These are phyloP conservation scores for Bactericera cockerelli DNA, from an alignment of 1,140 invertebrate species.

Conservation along the genomic window DNA sequence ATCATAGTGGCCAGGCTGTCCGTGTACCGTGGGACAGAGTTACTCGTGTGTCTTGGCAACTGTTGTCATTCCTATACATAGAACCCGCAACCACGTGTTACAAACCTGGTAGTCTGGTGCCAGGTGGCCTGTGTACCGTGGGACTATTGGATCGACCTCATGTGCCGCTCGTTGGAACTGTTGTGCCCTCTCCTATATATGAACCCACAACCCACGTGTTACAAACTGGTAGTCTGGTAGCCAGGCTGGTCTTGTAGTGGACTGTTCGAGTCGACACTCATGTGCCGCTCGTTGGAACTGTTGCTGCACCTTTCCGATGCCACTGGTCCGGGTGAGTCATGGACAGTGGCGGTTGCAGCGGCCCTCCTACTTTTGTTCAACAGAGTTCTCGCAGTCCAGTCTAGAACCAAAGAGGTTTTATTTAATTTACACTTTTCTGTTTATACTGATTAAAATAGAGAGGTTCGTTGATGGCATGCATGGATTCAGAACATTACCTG, in stretches of 20 bases:
- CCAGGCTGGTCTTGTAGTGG: no score
- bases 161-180: no score
- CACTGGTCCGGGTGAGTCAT: conserved; percentile 23
- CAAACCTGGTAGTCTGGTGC: conserved; percentile 40
- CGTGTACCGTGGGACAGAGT: conserved; percentile 29
- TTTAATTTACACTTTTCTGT: no score
- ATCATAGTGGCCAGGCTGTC: conserved; percentile 41
- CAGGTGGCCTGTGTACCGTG: conserved; percentile 36
- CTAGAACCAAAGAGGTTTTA: neutral
- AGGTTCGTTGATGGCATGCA: no score
- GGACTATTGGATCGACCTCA: conserved; percentile 22
- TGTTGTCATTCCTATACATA: no score
- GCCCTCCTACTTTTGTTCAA: neutral
- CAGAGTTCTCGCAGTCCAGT: neutral
- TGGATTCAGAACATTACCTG: no score
- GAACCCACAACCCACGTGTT: no score
- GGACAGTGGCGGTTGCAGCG: conserved; percentile 19
- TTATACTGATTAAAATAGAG: no score
- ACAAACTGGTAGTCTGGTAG: no score
- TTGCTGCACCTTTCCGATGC: conserved; percentile 23
- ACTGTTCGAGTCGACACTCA: no score
- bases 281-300: conserved; percentile 19
- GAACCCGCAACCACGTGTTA: no score
- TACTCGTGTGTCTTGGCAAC: conserved; percentile 20
- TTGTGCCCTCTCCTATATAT: no score